A percentile compares a stretch with the other conserved stretches of the same genome.
Evolutionary conservation across 2,797 vertebrate genomes (phyloP).

Genomic region (Lerista edwardsae): DNA sequence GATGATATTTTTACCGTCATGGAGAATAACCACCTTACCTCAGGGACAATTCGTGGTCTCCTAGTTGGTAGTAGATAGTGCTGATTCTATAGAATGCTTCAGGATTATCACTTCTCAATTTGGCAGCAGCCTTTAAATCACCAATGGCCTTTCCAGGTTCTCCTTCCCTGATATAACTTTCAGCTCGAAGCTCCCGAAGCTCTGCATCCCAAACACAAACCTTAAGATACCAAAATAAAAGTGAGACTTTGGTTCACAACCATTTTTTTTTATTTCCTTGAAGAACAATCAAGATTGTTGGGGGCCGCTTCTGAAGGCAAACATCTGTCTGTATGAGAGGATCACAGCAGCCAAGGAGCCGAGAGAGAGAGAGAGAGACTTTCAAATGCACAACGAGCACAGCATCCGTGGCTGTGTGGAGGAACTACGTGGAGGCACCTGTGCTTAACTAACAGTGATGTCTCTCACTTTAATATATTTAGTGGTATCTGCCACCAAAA

Average conservation of each 20-base stretch:
- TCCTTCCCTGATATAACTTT: slow-evolving; percentile 92
- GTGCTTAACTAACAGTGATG: not conserved
- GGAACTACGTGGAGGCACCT: not conserved
- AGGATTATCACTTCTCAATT: slow-evolving; percentile 94
- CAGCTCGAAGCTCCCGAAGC: slow-evolving; percentile 92
- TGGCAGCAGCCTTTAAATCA: slow-evolving; percentile 94
- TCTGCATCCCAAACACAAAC: slow-evolving; percentile 94
- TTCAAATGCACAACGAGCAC: not conserved
- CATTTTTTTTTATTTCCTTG: not conserved
- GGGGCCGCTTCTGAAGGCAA: not conserved
- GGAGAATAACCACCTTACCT: slow-evolving; percentile 79
- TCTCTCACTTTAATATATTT: not conserved
- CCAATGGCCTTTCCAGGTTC: slow-evolving; percentile 93
- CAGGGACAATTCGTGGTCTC: slow-evolving; percentile 95
- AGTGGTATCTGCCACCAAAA: not conserved
- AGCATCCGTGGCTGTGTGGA: too few relatives aligned
- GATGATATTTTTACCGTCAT: not conserved
- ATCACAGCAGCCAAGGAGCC: not conserved
- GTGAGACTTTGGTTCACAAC: slow-evolving; percentile 51
- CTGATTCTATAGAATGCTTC: slow-evolving; percentile 96
- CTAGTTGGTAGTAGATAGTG: slow-evolving; percentile 93
- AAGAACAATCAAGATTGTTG: not conserved
- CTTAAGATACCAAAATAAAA: slow-evolving; percentile 81
- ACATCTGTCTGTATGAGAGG: not conserved
- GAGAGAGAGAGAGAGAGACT: not conserved